Percentiles rank a stretch among this genome's conserved stretches.
Conservation (phyloP, 2,888 invertebrate species). For the Toxonevra muliebris region DNA sequence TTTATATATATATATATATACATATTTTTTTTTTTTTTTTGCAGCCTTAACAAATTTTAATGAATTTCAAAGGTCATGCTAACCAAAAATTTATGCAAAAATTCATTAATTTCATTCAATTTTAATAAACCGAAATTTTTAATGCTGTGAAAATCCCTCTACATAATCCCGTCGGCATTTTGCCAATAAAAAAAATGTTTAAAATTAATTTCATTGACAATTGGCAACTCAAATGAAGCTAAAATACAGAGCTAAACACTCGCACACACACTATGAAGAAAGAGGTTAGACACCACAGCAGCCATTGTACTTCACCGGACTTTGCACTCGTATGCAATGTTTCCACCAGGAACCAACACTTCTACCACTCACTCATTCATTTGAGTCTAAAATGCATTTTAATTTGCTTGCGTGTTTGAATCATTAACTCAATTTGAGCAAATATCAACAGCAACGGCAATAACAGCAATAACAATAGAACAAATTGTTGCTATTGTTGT, state of each 20-base stretch:
- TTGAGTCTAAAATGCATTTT: slow-evolving; percentile 21
- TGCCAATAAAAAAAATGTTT: neutral
- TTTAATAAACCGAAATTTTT: too few species aligned
- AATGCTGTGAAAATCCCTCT: too few species aligned
- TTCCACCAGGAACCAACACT: slow-evolving; percentile 17
- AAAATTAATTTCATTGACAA: slow-evolving; percentile 24
- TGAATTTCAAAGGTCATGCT: too few species aligned
- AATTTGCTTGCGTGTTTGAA: slow-evolving; percentile 28
- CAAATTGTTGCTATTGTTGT: slow-evolving; percentile 5
- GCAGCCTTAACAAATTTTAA: too few species aligned
- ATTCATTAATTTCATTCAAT: too few species aligned
- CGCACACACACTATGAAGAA: slow-evolving; percentile 12
- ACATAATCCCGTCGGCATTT: slow-evolving; percentile 15
- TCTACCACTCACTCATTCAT: neutral
- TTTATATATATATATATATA: too few species aligned
- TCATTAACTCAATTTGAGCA: slow-evolving; percentile 22
- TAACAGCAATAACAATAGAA: neutral
- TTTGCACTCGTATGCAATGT: neutral
- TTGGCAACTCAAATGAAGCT: slow-evolving; percentile 5
- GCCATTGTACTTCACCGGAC: neutral
- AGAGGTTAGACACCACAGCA: neutral
- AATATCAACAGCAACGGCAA: slow-evolving; percentile 6
- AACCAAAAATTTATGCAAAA: too few species aligned
- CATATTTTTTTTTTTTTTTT: too few species aligned
- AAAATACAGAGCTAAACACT: neutral